A percentile compares a stretch with the other conserved stretches of the same genome.
Conservation (phyloP, 2,888 invertebrate species). For the Eledona agricola region DNA sequence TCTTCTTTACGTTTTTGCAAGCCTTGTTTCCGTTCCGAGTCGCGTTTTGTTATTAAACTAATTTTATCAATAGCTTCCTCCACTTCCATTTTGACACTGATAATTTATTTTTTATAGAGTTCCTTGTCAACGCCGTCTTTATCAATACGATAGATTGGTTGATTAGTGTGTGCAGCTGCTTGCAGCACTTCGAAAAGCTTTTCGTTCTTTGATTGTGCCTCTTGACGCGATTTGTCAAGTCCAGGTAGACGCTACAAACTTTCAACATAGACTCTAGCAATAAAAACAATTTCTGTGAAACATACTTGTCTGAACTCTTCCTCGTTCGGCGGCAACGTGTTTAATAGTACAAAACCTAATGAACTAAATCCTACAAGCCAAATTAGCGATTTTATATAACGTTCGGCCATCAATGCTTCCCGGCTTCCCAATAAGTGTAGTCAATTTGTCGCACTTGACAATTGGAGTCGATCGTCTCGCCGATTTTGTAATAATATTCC, state of each 20-base stretch:
- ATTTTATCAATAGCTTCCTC: slow-evolving; percentile 60
- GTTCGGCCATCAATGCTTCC: slow-evolving; percentile 62
- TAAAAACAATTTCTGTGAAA: slow-evolving; percentile 5
- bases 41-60: slow-evolving; percentile 65
- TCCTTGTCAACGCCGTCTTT: slow-evolving; percentile 64
- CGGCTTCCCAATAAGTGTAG: slow-evolving; percentile 67
- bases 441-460: slow-evolving; percentile 66
- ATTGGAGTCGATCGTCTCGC: slow-evolving; percentile 69
- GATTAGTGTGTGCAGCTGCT: slow-evolving; percentile 63
- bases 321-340: slow-evolving; percentile 66
- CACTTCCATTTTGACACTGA: slow-evolving; percentile 43
- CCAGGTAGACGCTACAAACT: slow-evolving; percentile 59
- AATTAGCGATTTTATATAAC: slow-evolving; percentile 63
- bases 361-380: slow-evolving; percentile 70
- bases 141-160: slow-evolving; percentile 62
- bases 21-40: slow-evolving; percentile 72
- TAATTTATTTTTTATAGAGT: slow-evolving; percentile 61
- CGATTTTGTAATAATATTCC: slow-evolving; percentile 75
- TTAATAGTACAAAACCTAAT: slow-evolving; percentile 69
- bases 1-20: slow-evolving; percentile 73
- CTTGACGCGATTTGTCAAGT: slow-evolving; percentile 46
- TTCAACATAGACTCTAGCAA: slow-evolving; percentile 35
- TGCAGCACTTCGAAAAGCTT: slow-evolving; percentile 62
- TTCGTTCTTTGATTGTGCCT: slow-evolving; percentile 52
- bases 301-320: slow-evolving; percentile 42